Evolutionary conservation across 2,888 invertebrate species (phyloP), one percentile per base, ranked within the genome.

Genomic region (Calameuta pallipes): DNA sequence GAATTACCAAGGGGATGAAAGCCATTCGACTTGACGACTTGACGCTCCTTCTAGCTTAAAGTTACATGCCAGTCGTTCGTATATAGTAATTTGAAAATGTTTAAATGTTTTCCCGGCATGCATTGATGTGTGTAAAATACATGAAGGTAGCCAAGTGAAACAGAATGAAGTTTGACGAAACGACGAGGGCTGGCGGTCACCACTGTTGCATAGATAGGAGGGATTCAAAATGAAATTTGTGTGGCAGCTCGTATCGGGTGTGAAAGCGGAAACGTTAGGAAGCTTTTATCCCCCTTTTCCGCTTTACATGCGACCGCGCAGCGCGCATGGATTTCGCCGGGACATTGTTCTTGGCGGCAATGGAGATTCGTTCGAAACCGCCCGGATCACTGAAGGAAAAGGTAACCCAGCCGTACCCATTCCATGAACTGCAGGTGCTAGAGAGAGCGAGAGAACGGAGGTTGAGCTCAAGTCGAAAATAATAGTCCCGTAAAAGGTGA

Each of bases 231-330:
- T 56, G 56, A 56, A 56, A 56, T 56, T 56, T 23, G 23, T 23
- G 56, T 56, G 56, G 56, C 23, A 56, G 23, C 56, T 56, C 56
- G 56, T 9, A 23, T 9, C 23, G 56, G 56, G 15, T 23, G 56
- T 9, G 56, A 71, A 23, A 71, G 69, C 76, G 69, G 71, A 71
- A 78, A 79, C 76, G 78, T 77, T 79, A 80, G 79, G 80, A 79
- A 70, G 80, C 81, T 82, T 81, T 81, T 80, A 81, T 79, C 79
- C 80, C 76, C 70, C 68, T 36, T 74, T 75, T 69, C 76, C 81
- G n/a, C 75, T 75, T 79, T 77, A 73, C 75, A 31, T 15, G 71
- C 71, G 56, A 73, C 56, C 76, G 78, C 35, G 78, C 74, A 73
- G 23, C 76, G 78, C 35, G 78, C 74, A 79, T 77, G 81, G 73